Evolutionary conservation across 1,140 invertebrate species (phyloP), one percentile per base, ranked within the genome.

Genomic region (Pseudomyrmex dendroicus): DNA sequence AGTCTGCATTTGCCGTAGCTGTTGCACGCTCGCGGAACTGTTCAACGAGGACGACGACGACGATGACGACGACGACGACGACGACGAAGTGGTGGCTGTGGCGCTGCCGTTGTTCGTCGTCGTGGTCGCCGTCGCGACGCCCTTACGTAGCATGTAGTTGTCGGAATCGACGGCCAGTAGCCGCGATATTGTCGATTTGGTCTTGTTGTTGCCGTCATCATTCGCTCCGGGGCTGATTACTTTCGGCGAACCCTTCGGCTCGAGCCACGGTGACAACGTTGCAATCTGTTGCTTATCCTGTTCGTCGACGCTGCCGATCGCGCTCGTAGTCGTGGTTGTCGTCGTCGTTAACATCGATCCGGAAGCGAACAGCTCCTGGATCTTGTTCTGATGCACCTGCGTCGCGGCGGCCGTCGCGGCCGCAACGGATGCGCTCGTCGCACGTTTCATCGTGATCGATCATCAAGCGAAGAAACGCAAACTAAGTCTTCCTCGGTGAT

Each of bases 101-200:
- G 35, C 35, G 35, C 35, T 35, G 35, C 63, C 61, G 20, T 46
- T 52, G 56, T 15, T 87, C 22, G 73, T 73, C 73, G 76, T 54
- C 8, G 70, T 54, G 17, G 25, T 89, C 46, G 67, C 68, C 82
- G 82, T 72, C 12, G 66, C 59, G 35, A 86, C 82, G 57, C 91
- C 91, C 76, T 93, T 93, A 13, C 95, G 93, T 12, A 96, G 93
- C 95, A 96, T 96, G 91, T 96, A 96, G 91, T 96, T 96, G 86
- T 96, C 95, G 63, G 95, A 93, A 91, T 96, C 96, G 62, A 96
- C 95, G 85, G 94, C 94, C 74, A 95, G 73, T 48, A 94, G 88
- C 52, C 93, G 91, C 57, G 93, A 91, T 91, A 92, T 93, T 56
- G 89, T 91, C 46, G 92, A 92, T 74, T 92, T 93, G 10, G 86